Conservation (phyloP, 2,888 invertebrate genomes). For the Synanthedon tipuliformis region DNA sequence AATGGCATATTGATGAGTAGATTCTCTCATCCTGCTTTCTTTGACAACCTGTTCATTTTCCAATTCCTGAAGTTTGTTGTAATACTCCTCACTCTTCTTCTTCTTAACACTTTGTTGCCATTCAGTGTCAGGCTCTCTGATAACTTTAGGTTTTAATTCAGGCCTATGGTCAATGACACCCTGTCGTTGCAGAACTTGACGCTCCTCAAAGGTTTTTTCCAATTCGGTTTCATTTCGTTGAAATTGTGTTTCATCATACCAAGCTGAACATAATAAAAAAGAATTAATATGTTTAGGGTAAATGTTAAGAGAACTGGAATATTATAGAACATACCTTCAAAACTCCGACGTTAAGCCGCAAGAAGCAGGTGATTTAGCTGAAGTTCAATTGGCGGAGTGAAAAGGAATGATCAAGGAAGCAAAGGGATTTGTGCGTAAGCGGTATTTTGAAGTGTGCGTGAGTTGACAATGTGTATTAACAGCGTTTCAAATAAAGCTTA, state of each 20-base stretch:
- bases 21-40: slow-evolving; percentile 81
- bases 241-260: slow-evolving; percentile 93
- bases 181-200: slow-evolving; percentile 77
- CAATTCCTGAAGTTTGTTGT: slow-evolving; percentile 82
- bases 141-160: slow-evolving; percentile 74
- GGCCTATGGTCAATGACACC: slow-evolving; percentile 73
- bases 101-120: slow-evolving; percentile 87
- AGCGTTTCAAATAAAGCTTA: slow-evolving; percentile 3
- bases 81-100: slow-evolving; percentile 87
- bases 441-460: slow-evolving; percentile 48
- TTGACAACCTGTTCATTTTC: slow-evolving; percentile 88
- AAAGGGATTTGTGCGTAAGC: slow-evolving; percentile 46
- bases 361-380: slow-evolving; percentile 60
- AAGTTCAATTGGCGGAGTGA: slow-evolving; percentile 35
- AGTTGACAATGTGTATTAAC: slow-evolving; percentile 42
- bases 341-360: slow-evolving; percentile 56
- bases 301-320: slow-evolving; percentile 1
- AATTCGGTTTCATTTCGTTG: slow-evolving; percentile 88
- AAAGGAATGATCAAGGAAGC: slow-evolving; percentile 26
- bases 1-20: slow-evolving; percentile 84
- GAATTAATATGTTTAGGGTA: slow-evolving; percentile 2
- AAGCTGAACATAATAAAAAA: slow-evolving; percentile 68
- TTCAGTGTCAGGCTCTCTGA: slow-evolving; percentile 81
- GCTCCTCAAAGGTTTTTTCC: slow-evolving; percentile 89
- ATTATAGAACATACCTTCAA: slow-evolving; percentile 46